Percentiles rank a stretch among this genome's conserved stretches.
Evolutionary conservation across 2,113 vertebrate species (phyloP).

Genomic region (Cyanoderma ruficeps): DNA sequence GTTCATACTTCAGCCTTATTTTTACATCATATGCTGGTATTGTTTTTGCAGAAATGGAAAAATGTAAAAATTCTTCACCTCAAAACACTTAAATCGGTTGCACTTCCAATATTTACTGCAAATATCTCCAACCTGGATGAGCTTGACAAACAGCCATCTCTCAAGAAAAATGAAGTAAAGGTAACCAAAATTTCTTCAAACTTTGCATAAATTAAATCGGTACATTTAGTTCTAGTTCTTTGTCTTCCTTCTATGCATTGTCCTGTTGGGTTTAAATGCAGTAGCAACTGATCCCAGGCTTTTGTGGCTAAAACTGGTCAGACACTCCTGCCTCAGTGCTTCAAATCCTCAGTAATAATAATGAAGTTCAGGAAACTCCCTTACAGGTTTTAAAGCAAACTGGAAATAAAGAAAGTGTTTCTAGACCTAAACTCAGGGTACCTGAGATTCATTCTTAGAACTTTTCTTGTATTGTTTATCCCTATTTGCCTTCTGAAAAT

Average conservation of each 20-base stretch:
- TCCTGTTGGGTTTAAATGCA: neutral
- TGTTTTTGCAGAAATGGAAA: constrained; percentile 76
- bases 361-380: neutral
- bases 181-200: neutral
- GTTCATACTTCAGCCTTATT: neutral
- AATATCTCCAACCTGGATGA: constrained; percentile 57
- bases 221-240: neutral
- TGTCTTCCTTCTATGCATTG: neutral
- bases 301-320: neutral
- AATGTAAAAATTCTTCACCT: constrained; percentile 87
- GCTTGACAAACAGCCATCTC: constrained; percentile 17
- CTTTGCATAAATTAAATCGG: neutral
- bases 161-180: neutral
- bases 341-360: neutral
- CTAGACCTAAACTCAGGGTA: neutral
- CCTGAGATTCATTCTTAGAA: neutral
- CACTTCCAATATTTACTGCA: constrained; percentile 84
- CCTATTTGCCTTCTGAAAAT: neutral
- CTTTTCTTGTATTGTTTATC: neutral
- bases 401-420: neutral
- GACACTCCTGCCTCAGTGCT: neutral
- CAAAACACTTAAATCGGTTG: constrained; percentile 82
- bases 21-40: neutral
- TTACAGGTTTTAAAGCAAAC: neutral
- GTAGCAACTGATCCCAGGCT: neutral